Evolutionary conservation across 2,888 invertebrate genomes (phyloP), one percentile per base, ranked within the genome.

Genomic region (Parnassius orleans): DNA sequence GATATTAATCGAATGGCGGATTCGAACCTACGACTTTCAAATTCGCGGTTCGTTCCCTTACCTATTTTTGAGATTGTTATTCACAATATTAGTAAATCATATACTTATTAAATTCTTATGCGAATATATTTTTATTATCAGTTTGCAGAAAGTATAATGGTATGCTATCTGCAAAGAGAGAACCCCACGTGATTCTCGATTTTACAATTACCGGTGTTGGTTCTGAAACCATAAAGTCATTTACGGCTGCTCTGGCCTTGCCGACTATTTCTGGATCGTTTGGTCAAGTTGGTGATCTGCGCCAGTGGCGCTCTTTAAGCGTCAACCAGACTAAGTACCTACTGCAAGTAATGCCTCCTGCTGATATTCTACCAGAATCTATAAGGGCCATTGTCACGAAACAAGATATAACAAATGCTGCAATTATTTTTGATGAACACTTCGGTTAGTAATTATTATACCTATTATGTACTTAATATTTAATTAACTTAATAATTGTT

Each of bases 361-460:
- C 95, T 0, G 97, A 97, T 77, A 90, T 97, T 43, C 94, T 98
- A 66, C 96, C 97, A 0, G 96, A 97, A 82, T 94, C 96, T 1
- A 93, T 98, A 1, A 92, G 97, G 61, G 95, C 96, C 53, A 94
- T 98, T 70, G 96, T 97, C 3, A 92, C 93, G 0, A 93, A 94
- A 68, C 95, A 97, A 85, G 97, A 98, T 77, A 96, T 98, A 61
- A 96, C 96, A 5, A 98, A 97, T 79, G 97, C 98, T 12, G 98
- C 97, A 9, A 96, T 99, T 56, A 92, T 99, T 53, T 98, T 96
- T 80, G 98, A 99, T 76, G 94, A 95, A 33, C 94, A 95, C 48
- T 98, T 97, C 79, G 95, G 96, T 96, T 81, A 77, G 92, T 79
- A 70, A 53, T 41, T 56, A 33, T 33, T 33, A 33, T 33, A 33